phyloP scores from a whole-genome alignment of 2,888 invertebrate species.

The Caenorhabditis sinica region DNA sequence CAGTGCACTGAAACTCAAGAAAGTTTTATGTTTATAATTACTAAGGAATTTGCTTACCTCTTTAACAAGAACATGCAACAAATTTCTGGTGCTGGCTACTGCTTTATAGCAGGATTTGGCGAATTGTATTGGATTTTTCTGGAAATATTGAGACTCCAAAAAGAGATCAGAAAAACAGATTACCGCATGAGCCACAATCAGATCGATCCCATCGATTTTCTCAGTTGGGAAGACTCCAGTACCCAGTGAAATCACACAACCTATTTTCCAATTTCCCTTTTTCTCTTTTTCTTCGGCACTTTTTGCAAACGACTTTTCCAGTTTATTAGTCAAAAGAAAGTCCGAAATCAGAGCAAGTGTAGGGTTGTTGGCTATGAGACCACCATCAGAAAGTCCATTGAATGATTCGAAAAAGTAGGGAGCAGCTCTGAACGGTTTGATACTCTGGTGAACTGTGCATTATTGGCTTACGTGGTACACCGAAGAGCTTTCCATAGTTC shows the following conservation, averaged over 20 bases:
- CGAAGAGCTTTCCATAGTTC: constrained; percentile 72
- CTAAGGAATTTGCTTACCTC: constrained; percentile 43
- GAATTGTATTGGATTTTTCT: constrained; percentile 68
- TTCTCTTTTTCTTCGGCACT: constrained; percentile 43
- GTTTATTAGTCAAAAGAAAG: constrained; percentile 60
- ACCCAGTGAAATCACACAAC: constrained; percentile 70
- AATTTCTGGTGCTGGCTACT: constrained; percentile 61
- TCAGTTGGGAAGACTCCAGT: constrained; percentile 69
- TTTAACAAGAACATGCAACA: constrained; percentile 65
- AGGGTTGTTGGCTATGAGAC: constrained; percentile 73
- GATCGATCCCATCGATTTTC: constrained; percentile 72
- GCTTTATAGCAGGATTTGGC: constrained; percentile 66
- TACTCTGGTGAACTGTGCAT: no score
- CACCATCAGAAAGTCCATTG: constrained; percentile 73
- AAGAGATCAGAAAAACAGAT: background rate
- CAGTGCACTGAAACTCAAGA: constrained; percentile 61
- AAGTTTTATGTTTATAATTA: no score
- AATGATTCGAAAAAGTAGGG: constrained; percentile 72
- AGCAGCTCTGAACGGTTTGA: constrained; percentile 63
- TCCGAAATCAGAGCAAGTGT: constrained; percentile 70
- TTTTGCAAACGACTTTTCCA: constrained; percentile 67
- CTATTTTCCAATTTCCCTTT: constrained; percentile 66
- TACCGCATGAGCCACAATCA: constrained; percentile 53
- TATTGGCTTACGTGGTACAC: constrained; percentile 69
- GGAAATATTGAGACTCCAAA: background rate